phyloP scores from a whole-genome alignment of 1,140 invertebrate genomes.

The Trachymyrmex septentrionalis region DNA sequence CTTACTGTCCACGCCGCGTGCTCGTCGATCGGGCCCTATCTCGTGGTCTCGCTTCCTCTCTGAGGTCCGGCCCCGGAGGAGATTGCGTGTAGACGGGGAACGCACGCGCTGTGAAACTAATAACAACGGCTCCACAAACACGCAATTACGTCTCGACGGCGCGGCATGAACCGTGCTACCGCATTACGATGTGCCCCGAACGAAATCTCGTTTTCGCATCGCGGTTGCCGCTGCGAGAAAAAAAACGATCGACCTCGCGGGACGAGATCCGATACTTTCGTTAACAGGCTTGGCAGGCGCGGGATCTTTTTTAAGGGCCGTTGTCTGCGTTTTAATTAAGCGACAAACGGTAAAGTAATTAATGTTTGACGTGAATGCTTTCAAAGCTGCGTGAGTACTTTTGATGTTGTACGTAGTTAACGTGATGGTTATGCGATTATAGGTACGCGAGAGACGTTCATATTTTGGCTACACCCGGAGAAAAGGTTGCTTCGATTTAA shows the following conservation, averaged over 20 bases:
- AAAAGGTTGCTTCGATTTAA: too few species aligned
- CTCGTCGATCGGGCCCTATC: constrained; percentile 26
- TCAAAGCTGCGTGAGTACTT: not conserved
- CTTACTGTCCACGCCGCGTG: constrained; percentile 65
- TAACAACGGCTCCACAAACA: constrained; percentile 82
- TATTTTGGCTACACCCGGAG: not conserved
- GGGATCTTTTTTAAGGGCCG: constrained; percentile 19
- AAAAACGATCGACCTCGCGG: constrained; percentile 58
- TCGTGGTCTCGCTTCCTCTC: constrained; percentile 50
- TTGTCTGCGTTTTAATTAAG: constrained; percentile 52
- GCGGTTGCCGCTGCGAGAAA: constrained; percentile 57
- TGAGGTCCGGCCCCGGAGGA: constrained; percentile 30
- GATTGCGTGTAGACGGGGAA: constrained; percentile 70
- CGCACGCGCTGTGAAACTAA: constrained; percentile 79
- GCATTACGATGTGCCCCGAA: constrained; percentile 73
- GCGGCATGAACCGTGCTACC: constrained; percentile 79
- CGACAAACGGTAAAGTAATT: constrained; percentile 38
- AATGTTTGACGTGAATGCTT: constrained; percentile 16
- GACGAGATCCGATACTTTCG: constrained; percentile 45
- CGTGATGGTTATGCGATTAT: not conserved
- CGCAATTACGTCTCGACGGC: constrained; percentile 80
- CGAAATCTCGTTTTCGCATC: constrained; percentile 71
- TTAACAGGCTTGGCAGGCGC: constrained; percentile 42
- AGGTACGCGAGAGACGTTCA: not conserved
- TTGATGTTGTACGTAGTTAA: constrained; percentile 22